A percentile compares a stretch with the other conserved stretches of the same genome.
Conservation (phyloP, 2,797 vertebrate species). For the Halcyon chelicuti region DNA sequence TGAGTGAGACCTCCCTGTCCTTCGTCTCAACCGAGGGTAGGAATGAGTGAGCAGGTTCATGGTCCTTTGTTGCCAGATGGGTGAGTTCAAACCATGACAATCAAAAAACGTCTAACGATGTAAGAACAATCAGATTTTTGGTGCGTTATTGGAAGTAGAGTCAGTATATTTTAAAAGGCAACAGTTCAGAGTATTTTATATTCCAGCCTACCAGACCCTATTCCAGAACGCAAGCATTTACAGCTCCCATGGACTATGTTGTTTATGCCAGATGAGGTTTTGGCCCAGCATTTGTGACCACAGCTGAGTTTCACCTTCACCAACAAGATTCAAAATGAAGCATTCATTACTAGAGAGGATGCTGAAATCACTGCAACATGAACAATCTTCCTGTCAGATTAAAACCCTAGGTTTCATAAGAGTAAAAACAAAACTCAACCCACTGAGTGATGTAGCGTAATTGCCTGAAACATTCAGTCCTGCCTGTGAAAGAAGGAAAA, state of each 20-base stretch:
- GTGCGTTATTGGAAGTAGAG: not conserved
- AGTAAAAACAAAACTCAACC: slow-evolving; percentile 2
- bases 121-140: not conserved
- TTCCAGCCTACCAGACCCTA: not conserved
- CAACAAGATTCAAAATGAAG: not conserved
- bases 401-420: not conserved
- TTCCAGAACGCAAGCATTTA: not conserved
- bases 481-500: not conserved
- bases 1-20: not conserved
- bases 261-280: not conserved
- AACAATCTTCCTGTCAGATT: not conserved
- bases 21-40: not conserved
- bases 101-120: not conserved
- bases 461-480: not conserved
- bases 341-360: not conserved
- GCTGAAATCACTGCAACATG: not conserved
- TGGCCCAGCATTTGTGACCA: not conserved
- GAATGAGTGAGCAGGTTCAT: not conserved
- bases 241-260: not conserved
- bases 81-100: not conserved
- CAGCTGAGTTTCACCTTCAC: not conserved
- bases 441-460: not conserved
- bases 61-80: not conserved
- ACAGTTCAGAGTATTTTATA: not conserved
- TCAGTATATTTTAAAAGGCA: not conserved